Conservation (phyloP, 2,113 vertebrate species). For the Xenopus laevis region DNA sequence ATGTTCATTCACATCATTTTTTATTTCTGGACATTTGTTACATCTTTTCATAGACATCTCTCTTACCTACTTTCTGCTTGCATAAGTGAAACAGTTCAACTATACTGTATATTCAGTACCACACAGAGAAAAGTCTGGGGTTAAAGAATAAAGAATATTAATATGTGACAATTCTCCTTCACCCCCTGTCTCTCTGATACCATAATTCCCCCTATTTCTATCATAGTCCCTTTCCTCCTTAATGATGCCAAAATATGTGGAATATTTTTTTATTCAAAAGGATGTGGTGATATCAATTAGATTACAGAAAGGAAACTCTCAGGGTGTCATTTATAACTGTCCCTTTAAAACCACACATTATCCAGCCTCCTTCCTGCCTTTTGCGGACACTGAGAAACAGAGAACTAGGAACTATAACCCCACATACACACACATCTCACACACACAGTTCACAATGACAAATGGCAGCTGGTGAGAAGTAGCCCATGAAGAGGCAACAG, state of each 20-base stretch:
- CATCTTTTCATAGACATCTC: not conserved
- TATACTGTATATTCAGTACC: no score
- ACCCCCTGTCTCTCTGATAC: not conserved
- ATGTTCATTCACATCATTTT: not conserved
- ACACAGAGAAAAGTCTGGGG: no score
- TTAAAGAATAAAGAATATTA: no score
- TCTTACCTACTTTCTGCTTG: no score
- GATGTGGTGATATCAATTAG: conserved; percentile 26
- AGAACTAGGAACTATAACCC: not conserved
- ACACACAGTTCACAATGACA: not conserved
- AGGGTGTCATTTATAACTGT: conserved; percentile 15
- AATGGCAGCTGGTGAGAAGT: not conserved
- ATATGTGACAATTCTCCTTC: not conserved
- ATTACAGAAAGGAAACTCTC: conserved; percentile 27
- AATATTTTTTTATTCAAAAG: not conserved
- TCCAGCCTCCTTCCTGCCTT: not conserved
- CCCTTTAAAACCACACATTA: not conserved
- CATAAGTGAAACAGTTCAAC: no score
- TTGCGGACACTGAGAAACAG: not conserved
- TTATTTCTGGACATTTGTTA: not conserved
- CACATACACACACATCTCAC: not conserved
- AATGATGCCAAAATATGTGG: conserved; percentile 11
- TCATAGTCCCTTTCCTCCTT: not conserved
- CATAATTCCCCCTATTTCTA: not conserved
- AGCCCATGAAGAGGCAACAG: not conserved